Conservation (phyloP, 2,113 vertebrate genomes). For the Rhea americana region DNA sequence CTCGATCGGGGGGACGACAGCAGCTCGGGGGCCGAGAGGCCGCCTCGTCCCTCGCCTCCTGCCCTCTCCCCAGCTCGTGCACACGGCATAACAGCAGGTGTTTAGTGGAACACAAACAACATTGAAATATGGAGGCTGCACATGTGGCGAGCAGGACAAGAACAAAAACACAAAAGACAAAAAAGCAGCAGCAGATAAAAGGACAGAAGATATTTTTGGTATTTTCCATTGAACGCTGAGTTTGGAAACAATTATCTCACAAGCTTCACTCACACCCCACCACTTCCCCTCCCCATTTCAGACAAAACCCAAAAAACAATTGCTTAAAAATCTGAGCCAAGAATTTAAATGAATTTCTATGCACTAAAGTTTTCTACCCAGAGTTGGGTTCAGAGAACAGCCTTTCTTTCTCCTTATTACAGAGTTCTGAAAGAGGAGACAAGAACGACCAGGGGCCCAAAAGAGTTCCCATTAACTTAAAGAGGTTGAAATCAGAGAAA, state of each 20-base stretch:
- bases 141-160: not conserved
- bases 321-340: not conserved
- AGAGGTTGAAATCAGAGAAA: not conserved
- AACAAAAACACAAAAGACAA: not conserved
- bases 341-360: not conserved
- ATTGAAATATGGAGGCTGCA: not conserved
- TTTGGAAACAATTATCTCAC: conserved; percentile 35
- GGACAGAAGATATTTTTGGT: not conserved
- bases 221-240: not conserved
- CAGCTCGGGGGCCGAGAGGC: not conserved
- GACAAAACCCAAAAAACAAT: not conserved
- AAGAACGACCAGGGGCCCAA: not conserved
- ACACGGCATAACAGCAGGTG: not conserved
- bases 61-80: not conserved
- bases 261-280: not conserved
- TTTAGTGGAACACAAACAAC: not conserved
- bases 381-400: accelerated
- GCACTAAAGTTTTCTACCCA: not conserved
- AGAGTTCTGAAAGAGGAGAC: not conserved
- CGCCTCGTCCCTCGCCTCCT: not conserved
- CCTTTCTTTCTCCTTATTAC: not conserved
- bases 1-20: not conserved
- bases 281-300: not conserved
- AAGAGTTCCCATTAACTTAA: not conserved
- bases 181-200: not conserved